Evolutionary conservation across 2,797 vertebrate genomes (phyloP), one percentile per base, ranked within the genome.

Genomic region (Aulostomus chinensis): DNA sequence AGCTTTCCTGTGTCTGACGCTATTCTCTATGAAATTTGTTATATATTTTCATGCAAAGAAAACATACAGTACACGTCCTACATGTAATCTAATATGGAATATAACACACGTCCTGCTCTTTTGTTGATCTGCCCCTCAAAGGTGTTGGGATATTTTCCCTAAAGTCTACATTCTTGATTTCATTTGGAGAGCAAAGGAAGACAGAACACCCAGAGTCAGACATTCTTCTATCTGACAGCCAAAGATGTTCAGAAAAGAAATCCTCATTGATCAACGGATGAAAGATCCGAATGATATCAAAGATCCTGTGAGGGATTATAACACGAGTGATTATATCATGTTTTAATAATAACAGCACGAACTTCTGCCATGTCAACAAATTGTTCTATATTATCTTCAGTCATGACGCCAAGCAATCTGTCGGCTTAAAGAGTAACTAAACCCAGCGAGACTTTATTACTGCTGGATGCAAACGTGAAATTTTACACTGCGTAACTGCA

Each of bases 401-500:
- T 58, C 9, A 43, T 20, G 21, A 56, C 55, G 54, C 59, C 53
- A 71, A 37, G 25, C 50, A 60, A 68, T 65, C 51, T 57, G 57
- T 13, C 29, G 29, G 58, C 55, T 47, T 39, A 41, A 49, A 61
- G 47, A 66, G 53, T 68, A 55, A 59, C 50, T 73, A 60, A 68
- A 82, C 59, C 36, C 42, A 56, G 35, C 34, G 59, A 73, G 24
- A 65, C 47, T 42, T 51, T 55, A n/a, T 73, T 59, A 80, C 76
- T 73, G 74, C 75, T 68, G 60, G 73, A 74, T 15, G 39, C 71
- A 73, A 75, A 75, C 75, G 72, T 71, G 59, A 73, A 52, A 86
- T 84, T 30, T 69, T 55, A 86, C 86, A 58, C 53, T 66, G 73
- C 71, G 78, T 83, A 84, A 88, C 79, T 82, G 54, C 69, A 57